Base-by-base conservation (phyloP, 1,140 invertebrate species). In the Latrodectus geometricus region DNA sequence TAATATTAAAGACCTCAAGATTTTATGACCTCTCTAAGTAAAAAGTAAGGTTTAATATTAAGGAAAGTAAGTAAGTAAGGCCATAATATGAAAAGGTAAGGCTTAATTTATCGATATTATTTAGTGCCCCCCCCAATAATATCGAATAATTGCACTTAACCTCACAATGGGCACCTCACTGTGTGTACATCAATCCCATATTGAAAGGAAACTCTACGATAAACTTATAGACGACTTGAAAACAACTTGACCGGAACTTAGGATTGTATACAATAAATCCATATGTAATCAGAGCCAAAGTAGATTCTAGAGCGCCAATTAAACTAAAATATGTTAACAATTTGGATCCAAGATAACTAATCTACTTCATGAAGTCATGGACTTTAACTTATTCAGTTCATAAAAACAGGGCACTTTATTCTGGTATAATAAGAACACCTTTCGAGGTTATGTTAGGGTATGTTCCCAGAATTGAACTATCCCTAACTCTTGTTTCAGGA, bases 301-400 rank as follows among this genome's bases (percentile, higher is more conserved):
- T 15, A 76, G n/a, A 8, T 0, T 76, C 23, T 5, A 76, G 52
- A 76, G 52, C 12, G 52, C 50, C 9, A 76, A 21, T 56, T 20
- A 56, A 15, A 50, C n/a, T 7, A 76, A 35, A 76, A 61, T 17
- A 14, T 56, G 74, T 61, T 76, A 21, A 76, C n/a, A 12, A 56
- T 49, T 21, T 76, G 49, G 0, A 76, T 54, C 2, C 8, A 76
- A 76, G 52, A 76, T 11, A 76, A 23, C 50, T 49, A 76, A 8
- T 56, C n/a, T 11, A 76, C 17, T 61, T 61, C 23, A 5, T 79
- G 61, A 17, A 79, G 49, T 56, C 21, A 72, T 23, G 50, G 17
- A 14, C 8, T 81, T 52, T 72, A 72, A 56, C 54, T 72, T 81
- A 81, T 72, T 23, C 15, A 81, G 68, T 81, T 69, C 49, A 80